phyloP scores from a whole-genome alignment of 2,113 vertebrate species.

The Syrrhaptes paradoxus region DNA sequence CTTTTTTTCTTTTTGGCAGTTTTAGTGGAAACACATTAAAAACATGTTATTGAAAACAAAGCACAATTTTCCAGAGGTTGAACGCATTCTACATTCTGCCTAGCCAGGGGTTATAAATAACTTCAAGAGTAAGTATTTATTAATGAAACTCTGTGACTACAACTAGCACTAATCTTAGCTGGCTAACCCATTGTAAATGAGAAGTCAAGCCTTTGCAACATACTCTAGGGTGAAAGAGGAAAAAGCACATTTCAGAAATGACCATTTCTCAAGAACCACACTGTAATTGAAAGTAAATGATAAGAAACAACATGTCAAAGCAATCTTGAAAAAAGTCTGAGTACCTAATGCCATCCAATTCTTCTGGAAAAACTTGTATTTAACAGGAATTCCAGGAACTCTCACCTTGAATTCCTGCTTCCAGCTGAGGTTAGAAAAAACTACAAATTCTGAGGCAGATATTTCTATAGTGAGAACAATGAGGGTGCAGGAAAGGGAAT shows the following conservation, averaged over 20 bases:
- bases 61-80: background rate
- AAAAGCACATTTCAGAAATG: background rate
- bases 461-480: background rate
- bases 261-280: background rate
- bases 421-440: background rate
- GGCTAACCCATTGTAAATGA: background rate
- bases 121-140: background rate
- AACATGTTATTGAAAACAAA: background rate
- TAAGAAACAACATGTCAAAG: background rate
- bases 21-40: conserved; percentile 19
- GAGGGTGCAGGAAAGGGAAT: background rate
- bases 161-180: background rate
- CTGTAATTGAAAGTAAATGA: background rate
- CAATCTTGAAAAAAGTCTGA: background rate
- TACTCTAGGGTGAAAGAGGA: background rate
- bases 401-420: background rate
- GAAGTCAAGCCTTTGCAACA: background rate
- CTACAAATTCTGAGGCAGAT: background rate
- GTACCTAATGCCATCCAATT: background rate
- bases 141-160: background rate
- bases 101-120: background rate
- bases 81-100: background rate
- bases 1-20: background rate
- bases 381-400: background rate
- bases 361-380: background rate